These are phyloP conservation scores for Macrostomum lignano DNA, from an alignment of 1,140 invertebrate species.

Conservation along the genomic window DNA sequence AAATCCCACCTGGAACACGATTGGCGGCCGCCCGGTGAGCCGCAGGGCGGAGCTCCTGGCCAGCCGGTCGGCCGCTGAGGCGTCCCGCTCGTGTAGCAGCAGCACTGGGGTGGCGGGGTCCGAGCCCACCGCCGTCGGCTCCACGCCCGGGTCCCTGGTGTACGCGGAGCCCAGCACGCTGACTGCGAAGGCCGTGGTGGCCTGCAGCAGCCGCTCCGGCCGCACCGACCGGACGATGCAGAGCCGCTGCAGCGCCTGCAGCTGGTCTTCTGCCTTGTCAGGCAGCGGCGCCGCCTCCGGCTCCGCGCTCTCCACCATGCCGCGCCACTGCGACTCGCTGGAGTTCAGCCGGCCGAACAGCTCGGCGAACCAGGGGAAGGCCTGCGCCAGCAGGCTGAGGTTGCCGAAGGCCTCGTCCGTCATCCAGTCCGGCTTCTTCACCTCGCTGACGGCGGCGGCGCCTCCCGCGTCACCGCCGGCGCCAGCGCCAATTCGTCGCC, in stretches of 20 bases:
- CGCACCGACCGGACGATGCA: constrained; percentile 21
- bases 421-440: constrained; percentile 28
- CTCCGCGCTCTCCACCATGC: too few relatives aligned
- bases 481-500: too few relatives aligned
- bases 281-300: constrained; percentile 17
- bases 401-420: constrained; percentile 26
- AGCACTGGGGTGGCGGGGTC: constrained; percentile 14
- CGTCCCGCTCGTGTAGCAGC: constrained; percentile 15
- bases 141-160: background rate
- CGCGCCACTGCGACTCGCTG: too few relatives aligned
- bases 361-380: constrained; percentile 14
- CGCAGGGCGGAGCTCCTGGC: constrained; percentile 16
- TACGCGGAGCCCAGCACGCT: constrained; percentile 12
- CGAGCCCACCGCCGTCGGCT: background rate
- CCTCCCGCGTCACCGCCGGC: too few relatives aligned
- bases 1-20: too few relatives aligned
- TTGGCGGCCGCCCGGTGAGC: too few relatives aligned
- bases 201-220: constrained; percentile 19
- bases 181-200: constrained; percentile 15
- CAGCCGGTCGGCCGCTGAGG: constrained; percentile 13
- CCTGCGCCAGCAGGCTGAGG: constrained; percentile 16
- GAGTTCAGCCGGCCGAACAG: constrained; percentile 10
- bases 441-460: too few relatives aligned
- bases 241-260: constrained; percentile 18
- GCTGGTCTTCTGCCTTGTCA: constrained; percentile 20